Conservation (phyloP, 2,797 vertebrate species). For the Sebastes reedi region DNA sequence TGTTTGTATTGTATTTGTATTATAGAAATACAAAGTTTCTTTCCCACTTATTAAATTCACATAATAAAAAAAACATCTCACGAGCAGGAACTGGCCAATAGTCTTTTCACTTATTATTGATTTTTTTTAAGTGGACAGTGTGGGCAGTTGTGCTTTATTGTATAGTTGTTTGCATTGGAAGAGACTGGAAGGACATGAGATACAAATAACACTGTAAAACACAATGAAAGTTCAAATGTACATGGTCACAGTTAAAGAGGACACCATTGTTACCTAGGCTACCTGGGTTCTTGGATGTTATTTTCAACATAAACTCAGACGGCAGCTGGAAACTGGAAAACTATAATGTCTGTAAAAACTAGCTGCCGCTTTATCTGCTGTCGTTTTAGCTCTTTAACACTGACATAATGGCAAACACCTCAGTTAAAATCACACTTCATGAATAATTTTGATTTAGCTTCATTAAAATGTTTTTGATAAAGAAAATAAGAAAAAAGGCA, state of each 20-base stretch:
- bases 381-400: background rate
- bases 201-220: background rate
- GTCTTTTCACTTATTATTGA: background rate
- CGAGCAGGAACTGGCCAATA: background rate
- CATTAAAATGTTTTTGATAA: constrained; percentile 9
- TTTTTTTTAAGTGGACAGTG: background rate
- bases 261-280: background rate
- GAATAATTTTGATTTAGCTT: background rate
- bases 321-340: background rate
- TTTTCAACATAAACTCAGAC: background rate
- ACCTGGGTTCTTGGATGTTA: background rate
- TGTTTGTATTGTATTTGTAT: background rate
- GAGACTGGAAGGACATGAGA: background rate
- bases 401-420: constrained; percentile 3
- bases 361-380: background rate
- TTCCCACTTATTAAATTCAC: background rate
- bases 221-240: background rate
- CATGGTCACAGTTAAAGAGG: background rate
- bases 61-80: background rate
- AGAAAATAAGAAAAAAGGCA: constrained; percentile 1
- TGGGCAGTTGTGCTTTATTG: background rate
- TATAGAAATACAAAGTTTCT: background rate
- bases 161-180: background rate
- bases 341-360: background rate
- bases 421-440: background rate